Conservation (phyloP, 2,888 invertebrate genomes). For the Pandemis corylana region DNA sequence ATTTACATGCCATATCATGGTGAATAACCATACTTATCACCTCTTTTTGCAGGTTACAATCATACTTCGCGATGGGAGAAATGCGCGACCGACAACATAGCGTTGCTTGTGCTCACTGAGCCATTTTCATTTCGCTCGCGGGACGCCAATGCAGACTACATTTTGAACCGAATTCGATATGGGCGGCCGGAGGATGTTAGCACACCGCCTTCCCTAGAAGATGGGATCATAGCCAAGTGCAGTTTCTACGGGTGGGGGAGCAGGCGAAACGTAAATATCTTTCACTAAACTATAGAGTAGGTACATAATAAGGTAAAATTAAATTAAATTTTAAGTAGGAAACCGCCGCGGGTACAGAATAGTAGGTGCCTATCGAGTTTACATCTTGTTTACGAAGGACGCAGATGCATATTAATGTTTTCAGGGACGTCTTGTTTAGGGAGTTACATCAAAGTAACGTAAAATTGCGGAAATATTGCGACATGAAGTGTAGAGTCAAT, state of each 20-base stretch:
- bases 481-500: too few relatives aligned
- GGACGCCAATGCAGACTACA: conserved; percentile 59
- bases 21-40: too few relatives aligned
- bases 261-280: conserved; percentile 64
- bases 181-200: conserved; percentile 50
- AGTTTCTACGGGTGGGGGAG: conserved; percentile 73
- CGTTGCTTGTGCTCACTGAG: conserved; percentile 62
- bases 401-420: too few relatives aligned
- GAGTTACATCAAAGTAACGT: too few relatives aligned
- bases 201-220: not conserved
- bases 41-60: conserved; percentile 22
- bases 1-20: too few relatives aligned
- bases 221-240: conserved; percentile 49
- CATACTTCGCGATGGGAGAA: conserved; percentile 53
- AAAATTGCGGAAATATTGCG: too few relatives aligned
- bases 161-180: conserved; percentile 70
- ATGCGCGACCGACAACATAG: conserved; percentile 67
- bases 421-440: too few relatives aligned
- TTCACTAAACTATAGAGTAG: not conserved
- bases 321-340: not conserved
- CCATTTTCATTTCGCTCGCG: conserved; percentile 64
- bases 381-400: too few relatives aligned
- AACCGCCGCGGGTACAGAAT: too few relatives aligned
- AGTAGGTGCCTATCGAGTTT: too few relatives aligned
- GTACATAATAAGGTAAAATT: too few relatives aligned